Evolutionary conservation across 2,797 vertebrate species (phyloP).

Genomic region (Tinamus major): DNA sequence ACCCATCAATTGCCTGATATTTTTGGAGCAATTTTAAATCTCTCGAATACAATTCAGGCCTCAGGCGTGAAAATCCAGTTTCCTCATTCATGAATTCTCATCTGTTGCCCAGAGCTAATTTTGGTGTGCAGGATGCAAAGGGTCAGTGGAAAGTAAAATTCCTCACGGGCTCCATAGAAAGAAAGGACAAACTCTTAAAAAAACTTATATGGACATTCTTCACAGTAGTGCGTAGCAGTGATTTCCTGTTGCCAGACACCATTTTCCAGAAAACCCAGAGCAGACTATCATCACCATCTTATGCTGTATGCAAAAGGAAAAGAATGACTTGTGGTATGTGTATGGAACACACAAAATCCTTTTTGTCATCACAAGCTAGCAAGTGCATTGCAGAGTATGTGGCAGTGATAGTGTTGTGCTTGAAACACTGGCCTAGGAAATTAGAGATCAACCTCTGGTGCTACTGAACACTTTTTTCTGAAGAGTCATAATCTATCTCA

Average conservation of each 20-base stretch:
- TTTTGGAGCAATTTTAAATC: neutral
- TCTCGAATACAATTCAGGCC: neutral
- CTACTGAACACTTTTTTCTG: neutral
- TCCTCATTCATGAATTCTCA: neutral
- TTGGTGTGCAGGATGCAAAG: neutral
- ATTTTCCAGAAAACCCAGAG: neutral
- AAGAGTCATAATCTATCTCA: neutral
- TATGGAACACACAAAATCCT: neutral
- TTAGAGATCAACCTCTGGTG: neutral
- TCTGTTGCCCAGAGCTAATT: neutral
- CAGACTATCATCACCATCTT: neutral
- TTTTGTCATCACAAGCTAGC: neutral
- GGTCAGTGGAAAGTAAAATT: neutral
- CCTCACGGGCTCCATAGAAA: neutral
- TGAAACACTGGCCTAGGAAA: neutral
- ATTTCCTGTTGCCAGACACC: neutral
- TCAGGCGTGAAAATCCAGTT: neutral
- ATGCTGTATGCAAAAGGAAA: neutral
- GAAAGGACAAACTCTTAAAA: neutral
- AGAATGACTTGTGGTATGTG: neutral
- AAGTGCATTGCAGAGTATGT: neutral
- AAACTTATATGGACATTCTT: neutral
- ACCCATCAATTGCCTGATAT: neutral
- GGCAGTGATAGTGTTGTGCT: neutral
- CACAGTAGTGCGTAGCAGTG: neutral